These are phyloP conservation scores for western clawed frog (Xenopus tropicalis) DNA, from an alignment of 2,113 vertebrate species.

Conservation along the genomic window DNA sequence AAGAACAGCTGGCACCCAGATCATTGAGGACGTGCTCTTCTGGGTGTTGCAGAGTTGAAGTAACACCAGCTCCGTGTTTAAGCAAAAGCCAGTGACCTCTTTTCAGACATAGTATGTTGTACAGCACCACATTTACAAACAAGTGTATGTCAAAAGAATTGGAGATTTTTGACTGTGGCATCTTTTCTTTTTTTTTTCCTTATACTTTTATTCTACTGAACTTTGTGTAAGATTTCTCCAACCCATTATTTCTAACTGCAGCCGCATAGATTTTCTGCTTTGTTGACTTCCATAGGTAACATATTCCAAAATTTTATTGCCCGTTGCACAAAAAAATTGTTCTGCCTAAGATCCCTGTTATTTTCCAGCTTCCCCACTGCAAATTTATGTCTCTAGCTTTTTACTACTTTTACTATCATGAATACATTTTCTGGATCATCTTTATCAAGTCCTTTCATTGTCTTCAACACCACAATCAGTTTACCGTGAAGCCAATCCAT, in stretches of 20 bases:
- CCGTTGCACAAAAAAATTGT: conserved; percentile 30
- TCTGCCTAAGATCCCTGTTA: conserved; percentile 22
- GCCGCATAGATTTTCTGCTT: conserved; percentile 25
- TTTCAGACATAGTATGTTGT: too few relatives aligned
- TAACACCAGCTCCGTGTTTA: too few relatives aligned
- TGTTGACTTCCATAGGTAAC: conserved; percentile 33
- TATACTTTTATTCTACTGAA: not conserved
- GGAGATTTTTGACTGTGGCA: not conserved
- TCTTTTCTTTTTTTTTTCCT: not conserved
- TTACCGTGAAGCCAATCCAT: conserved; percentile 25
- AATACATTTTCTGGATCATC: conserved; percentile 35
- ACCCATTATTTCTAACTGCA: conserved; percentile 2
- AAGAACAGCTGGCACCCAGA: too few relatives aligned
- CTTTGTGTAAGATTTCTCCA: not conserved
- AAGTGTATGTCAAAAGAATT: too few relatives aligned
- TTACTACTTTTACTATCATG: conserved; percentile 25
- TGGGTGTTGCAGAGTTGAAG: too few relatives aligned
- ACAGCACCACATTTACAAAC: too few relatives aligned
- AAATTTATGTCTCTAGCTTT: conserved; percentile 34
- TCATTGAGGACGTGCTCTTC: too few relatives aligned
- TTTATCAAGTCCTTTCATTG: conserved; percentile 28
- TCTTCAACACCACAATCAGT: conserved; percentile 23
- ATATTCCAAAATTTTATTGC: conserved; percentile 33
- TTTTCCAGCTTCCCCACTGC: conserved; percentile 18
- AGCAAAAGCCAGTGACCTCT: too few relatives aligned